Evolutionary conservation across 1,140 invertebrate genomes (phyloP), one percentile per base, ranked within the genome.

Genomic region (Sarcophaga bullata): DNA sequence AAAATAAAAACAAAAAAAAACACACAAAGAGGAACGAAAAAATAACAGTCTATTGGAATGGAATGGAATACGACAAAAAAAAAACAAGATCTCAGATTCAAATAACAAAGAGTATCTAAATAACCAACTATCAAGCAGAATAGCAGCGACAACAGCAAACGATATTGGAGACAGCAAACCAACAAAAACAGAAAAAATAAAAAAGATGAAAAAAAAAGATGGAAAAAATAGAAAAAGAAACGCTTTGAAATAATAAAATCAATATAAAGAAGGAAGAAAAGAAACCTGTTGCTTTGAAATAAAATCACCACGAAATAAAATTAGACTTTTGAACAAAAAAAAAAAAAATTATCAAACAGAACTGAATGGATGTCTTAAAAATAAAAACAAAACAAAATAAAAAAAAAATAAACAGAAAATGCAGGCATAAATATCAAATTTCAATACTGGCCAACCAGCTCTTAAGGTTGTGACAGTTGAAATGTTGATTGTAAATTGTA

Each of bases 401-500:
- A 72, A 17, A 73, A 6, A 78, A 52, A 49, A 19, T 50, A 10
- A 19, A 10, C 48, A 10, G 47, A 46, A 80, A 54, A 58, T 80
- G 48, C 37, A 49, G 37, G 48, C 52, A 54, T 80, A 62, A 80
- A 80, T 80, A 80, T 80, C 80, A 80, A 80, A 80, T 80, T 80
- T 80, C 80, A 80, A 62, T 80, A 80, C 54, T 58, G 13, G 25
- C 25, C 25, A 37, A 4, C 25, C 25, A 37, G 50, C 52, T 80
- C 54, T 80, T 37, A 47, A n/a, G 52, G 80, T n/a, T 78, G 80
- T 80, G 80, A 80, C 80, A 80, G 52, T 68, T 62, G 80, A 58
- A 80, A 80, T 80, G 80, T 62, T 80, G 80, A 80, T 80, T 80
- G 54, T 80, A 80, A 80, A 78, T 78, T 78, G 80, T 80, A 62